Evolutionary conservation across 2,888 invertebrate genomes (phyloP).

Genomic region (Hirtodrosophila confusa): DNA sequence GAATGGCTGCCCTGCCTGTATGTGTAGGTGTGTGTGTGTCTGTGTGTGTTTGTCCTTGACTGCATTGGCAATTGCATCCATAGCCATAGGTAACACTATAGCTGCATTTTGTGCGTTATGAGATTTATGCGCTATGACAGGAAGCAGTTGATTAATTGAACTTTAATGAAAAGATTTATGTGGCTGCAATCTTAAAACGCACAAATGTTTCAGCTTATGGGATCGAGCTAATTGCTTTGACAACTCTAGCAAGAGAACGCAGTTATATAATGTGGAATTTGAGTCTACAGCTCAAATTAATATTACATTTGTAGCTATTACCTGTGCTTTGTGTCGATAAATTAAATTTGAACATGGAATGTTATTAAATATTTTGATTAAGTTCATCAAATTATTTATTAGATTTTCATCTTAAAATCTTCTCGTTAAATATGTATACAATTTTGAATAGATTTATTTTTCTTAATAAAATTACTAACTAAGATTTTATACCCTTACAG

Average conservation of each 20-base stretch:
- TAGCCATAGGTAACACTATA: constrained; percentile 20
- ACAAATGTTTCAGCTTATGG: constrained; percentile 15
- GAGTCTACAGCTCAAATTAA: constrained; percentile 1
- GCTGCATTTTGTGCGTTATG: constrained; percentile 54
- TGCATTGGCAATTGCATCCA: constrained; percentile 46
- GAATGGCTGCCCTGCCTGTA: constrained; percentile 22
- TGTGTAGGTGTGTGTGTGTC: background rate
- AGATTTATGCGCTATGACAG: constrained; percentile 74
- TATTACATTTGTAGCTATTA: constrained; percentile 7
- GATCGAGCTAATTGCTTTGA: constrained; percentile 50
- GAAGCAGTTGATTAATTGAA: constrained; percentile 76
- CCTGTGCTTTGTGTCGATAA: no score
- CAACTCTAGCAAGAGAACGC: background rate
- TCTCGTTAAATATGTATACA: no score
- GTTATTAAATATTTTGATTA: background rate
- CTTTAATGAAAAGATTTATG: constrained; percentile 78
- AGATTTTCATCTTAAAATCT: background rate
- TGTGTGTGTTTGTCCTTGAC: constrained; percentile 36
- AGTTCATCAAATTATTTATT: background rate
- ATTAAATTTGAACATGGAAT: no score
- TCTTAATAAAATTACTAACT: no score
- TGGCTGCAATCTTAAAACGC: constrained; percentile 69
- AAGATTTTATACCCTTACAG: no score
- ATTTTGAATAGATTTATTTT: no score
- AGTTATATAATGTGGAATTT: background rate